phyloP scores from a whole-genome alignment of 2,113 vertebrate genomes.

The Ursus arctos region DNA sequence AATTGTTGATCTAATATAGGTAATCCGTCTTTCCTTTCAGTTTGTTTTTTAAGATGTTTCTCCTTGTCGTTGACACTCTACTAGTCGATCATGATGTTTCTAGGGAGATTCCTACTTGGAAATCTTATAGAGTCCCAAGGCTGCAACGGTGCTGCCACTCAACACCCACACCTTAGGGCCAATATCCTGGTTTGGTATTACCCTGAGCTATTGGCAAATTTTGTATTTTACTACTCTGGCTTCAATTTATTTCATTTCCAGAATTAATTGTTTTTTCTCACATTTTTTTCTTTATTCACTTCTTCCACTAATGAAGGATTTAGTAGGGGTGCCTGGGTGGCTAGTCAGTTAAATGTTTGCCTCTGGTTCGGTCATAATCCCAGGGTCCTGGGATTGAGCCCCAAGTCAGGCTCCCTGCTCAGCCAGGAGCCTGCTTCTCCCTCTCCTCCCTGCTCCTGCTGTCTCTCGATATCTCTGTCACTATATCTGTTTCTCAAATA shows the following conservation, averaged over 20 bases:
- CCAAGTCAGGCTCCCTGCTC: too few relatives aligned
- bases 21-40: neutral
- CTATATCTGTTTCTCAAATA: neutral
- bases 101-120: neutral
- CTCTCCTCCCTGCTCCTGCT: too few relatives aligned
- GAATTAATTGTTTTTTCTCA: neutral
- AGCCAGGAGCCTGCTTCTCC: too few relatives aligned
- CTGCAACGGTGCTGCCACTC: neutral
- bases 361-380: neutral
- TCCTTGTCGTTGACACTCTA: neutral
- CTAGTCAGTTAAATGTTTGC: neutral
- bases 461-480: too few relatives aligned
- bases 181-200: neutral
- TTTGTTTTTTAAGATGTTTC: neutral
- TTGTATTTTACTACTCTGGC: neutral
- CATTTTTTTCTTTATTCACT: neutral
- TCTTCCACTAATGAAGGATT: slow-evolving; percentile 26
- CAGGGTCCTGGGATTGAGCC: neutral
- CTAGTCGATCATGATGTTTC: neutral
- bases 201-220: neutral
- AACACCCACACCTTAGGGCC: neutral
- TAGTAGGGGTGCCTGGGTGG: neutral
- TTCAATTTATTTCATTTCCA: slow-evolving; percentile 41
- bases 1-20: neutral
- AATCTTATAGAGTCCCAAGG: neutral